Base-by-base conservation (phyloP, 1,140 invertebrate species). In the Pectinophora gossypiella region DNA sequence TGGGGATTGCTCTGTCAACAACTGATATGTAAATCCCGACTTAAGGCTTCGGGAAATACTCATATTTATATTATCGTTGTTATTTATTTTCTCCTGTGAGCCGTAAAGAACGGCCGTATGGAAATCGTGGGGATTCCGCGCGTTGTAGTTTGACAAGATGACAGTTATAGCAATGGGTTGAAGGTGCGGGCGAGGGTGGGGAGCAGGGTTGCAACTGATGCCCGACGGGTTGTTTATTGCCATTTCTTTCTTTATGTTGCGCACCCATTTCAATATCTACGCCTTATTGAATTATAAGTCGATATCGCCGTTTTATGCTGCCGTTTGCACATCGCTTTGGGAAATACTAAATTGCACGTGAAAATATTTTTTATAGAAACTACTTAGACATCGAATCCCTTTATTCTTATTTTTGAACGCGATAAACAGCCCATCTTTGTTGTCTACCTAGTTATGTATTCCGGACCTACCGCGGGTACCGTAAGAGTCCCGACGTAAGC, bases 51-150 rank as follows among this genome's bases (percentile, higher is more conserved):
- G 66, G 70, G 70, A 82, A 83, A 78, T 69, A 66, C 60, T 80
- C 76, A 79, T 79, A 78, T 78, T 78, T 76, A 78, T 81, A 78
- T 75, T 76, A 82, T 82, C 61, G 73, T 66, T 74, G 77, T 82
- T 84, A 82, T 85, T 83, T 85, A 85, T 81, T 84, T 85, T 79
- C 76, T 77, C 67, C 68, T 56, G 64, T 72, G 76, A 72, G 70
- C 72, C 73, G 69, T 80, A 79, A 85, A 85, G 79, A 84, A 82
- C 80, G 62, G 68, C 62, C 61, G 68, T 76, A 84, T 84, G 82
- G 76, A 77, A 81, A 85, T 85, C n/a, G 62, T 51, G 65, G 67
- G 81, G 82, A 80, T 84, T 84, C 80, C 59, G 53, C 23, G 48
- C 59, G 59, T 68, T 74, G 72, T 67, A 76, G 68, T 83, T 82